phyloP scores from a whole-genome alignment of 2,113 vertebrate genomes.

The Ammospiza caudacuta region DNA sequence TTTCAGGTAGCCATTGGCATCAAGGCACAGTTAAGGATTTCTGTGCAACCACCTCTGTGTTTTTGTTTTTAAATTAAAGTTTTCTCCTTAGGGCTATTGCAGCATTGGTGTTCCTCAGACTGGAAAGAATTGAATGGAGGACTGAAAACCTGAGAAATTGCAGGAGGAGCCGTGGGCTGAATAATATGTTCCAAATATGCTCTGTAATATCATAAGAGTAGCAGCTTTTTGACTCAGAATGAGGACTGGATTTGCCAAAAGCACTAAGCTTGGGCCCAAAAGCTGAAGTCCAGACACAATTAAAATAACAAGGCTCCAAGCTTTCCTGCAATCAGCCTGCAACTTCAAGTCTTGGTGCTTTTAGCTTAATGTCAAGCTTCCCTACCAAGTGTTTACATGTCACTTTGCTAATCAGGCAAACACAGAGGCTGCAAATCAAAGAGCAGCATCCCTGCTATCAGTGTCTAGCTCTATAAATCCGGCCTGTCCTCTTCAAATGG shows the following conservation, averaged over 20 bases:
- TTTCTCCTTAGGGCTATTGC: conserved; percentile 9
- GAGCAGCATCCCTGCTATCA: conserved; percentile 17
- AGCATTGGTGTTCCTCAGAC: neutral
- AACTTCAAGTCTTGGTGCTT: neutral
- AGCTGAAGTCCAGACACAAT: conserved; percentile 2
- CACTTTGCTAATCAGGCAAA: conserved; percentile 30
- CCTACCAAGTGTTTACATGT: neutral
- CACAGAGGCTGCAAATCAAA: conserved; percentile 12
- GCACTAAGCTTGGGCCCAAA: neutral
- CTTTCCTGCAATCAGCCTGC: neutral
- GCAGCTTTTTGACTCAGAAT: neutral
- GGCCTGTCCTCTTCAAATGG: neutral
- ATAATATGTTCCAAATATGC: neutral
- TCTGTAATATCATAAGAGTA: neutral
- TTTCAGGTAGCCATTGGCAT: neutral
- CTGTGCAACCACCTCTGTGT: neutral
- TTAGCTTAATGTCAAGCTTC: conserved; percentile 3
- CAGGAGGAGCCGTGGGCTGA: neutral
- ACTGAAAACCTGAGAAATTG: neutral
- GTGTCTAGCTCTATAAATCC: neutral
- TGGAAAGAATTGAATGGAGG: neutral
- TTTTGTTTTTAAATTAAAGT: conserved; percentile 37
- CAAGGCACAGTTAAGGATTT: conserved; percentile 2
- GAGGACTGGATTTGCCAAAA: conserved; percentile 10
- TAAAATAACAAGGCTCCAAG: neutral